phyloP scores from a whole-genome alignment of 2,797 vertebrate species.

The Tangara arthus region DNA sequence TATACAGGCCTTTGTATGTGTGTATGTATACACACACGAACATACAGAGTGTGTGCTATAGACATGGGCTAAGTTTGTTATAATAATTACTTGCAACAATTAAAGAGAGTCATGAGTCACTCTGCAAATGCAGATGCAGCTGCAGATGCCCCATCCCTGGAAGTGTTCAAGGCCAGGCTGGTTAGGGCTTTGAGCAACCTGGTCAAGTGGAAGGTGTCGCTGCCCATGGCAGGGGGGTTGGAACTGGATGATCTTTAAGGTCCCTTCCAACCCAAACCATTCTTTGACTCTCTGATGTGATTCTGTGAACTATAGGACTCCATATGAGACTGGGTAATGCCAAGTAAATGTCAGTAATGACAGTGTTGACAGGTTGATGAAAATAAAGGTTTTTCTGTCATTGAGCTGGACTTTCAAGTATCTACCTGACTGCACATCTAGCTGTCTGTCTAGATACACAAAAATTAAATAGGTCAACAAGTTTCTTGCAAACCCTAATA shows the following conservation, averaged over 20 bases:
- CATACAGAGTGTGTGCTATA: rapidly evolving
- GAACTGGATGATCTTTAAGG: not conserved
- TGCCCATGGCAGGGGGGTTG: not conserved
- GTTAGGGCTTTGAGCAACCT: not conserved
- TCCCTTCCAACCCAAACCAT: not conserved
- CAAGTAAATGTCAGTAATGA: not conserved
- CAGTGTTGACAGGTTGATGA: not conserved
- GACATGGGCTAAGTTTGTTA: not conserved
- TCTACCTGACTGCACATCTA: not conserved
- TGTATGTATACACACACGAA: too few relatives aligned
- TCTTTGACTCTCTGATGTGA: not conserved
- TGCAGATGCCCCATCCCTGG: not conserved
- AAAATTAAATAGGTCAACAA: not conserved
- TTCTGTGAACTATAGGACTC: not conserved
- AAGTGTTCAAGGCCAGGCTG: rapidly evolving
- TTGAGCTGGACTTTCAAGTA: not conserved
- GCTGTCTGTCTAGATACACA: not conserved
- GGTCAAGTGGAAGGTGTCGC: not conserved
- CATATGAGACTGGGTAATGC: not conserved
- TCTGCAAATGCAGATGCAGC: not conserved
- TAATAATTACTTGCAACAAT: not conserved
- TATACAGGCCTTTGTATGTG: not conserved
- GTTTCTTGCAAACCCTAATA: not conserved
- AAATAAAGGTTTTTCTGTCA: not conserved
- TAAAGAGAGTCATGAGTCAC: not conserved